Conservation (phyloP, 2,888 invertebrate species). For the Copidosoma aretas region DNA sequence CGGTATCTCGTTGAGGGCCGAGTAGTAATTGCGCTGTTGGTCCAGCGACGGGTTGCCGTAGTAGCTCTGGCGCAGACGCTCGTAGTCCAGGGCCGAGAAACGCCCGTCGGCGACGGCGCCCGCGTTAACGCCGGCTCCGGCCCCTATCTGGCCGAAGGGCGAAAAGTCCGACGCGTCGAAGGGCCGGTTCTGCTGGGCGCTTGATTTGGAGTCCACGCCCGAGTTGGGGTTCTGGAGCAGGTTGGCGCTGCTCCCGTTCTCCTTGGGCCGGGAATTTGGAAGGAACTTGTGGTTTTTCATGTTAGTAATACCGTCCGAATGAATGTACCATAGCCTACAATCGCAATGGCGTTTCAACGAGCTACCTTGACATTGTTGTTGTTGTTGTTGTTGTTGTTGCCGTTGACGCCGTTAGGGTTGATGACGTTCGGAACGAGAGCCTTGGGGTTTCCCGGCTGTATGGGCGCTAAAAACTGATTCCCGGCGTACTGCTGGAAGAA, state of each 20-base stretch:
- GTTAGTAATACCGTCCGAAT: neutral
- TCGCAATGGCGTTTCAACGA: neutral
- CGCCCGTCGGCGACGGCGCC: constrained; percentile 19
- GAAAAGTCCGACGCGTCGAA: constrained; percentile 13
- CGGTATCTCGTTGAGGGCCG: constrained; percentile 25
- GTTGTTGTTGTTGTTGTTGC: neutral
- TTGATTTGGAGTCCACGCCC: constrained; percentile 31
- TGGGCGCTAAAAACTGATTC: neutral
- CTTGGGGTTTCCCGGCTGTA: neutral
- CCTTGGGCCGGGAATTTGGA: neutral
- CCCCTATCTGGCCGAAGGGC: neutral
- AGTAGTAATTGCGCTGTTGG: constrained; percentile 28
- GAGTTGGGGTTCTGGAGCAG: constrained; percentile 17
- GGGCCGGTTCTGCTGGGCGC: constrained; percentile 36
- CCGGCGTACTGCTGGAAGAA: constrained; percentile 22
- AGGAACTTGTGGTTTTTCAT: neutral
- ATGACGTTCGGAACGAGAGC: neutral
- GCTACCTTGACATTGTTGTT: constrained; percentile 12
- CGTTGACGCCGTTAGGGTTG: constrained; percentile 5
- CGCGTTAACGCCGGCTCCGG: neutral
- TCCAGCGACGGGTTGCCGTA: constrained; percentile 30
- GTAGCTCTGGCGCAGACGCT: constrained; percentile 35
- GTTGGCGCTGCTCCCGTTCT: neutral
- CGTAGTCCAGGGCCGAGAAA: constrained; percentile 32
- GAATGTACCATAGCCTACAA: neutral